A percentile compares a stretch with the other conserved stretches of the same genome.
Evolutionary conservation across 2,797 vertebrate genomes (phyloP).

Genomic region (Salarias fasciatus): DNA sequence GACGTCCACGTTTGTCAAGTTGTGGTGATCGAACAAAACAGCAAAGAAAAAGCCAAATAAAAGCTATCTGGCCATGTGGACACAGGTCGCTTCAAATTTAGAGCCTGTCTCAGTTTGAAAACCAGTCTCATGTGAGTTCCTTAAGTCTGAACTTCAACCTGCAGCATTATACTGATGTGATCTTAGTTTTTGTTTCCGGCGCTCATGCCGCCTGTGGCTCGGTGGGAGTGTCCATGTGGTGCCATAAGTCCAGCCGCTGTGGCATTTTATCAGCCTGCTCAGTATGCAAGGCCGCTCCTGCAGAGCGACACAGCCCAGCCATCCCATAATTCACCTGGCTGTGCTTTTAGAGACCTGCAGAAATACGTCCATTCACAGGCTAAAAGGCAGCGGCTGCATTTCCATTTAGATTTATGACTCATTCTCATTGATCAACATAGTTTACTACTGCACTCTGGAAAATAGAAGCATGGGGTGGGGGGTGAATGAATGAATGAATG

Average conservation of each 20-base stretch:
- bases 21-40: too few relatives aligned
- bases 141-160: too few relatives aligned
- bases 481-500: background rate
- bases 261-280: slow-evolving; percentile 53
- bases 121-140: too few relatives aligned
- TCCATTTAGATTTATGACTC: slow-evolving; percentile 80
- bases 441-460: slow-evolving; percentile 67
- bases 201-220: slow-evolving; percentile 21
- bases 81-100: too few relatives aligned
- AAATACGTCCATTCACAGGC: slow-evolving; percentile 70
- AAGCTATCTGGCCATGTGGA: too few relatives aligned
- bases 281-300: slow-evolving; percentile 58
- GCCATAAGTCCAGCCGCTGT: slow-evolving; percentile 40
- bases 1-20: too few relatives aligned
- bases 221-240: slow-evolving; percentile 38
- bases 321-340: slow-evolving; percentile 74
- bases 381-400: slow-evolving; percentile 70
- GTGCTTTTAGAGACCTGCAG: slow-evolving; percentile 73
- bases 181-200: too few relatives aligned
- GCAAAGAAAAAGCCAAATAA: too few relatives aligned
- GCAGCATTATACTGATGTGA: too few relatives aligned
- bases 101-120: too few relatives aligned
- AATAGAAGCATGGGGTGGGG: slow-evolving; percentile 38
- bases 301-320: slow-evolving; percentile 33
- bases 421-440: slow-evolving; percentile 80